Evolutionary conservation across 2,797 vertebrate genomes (phyloP).

Genomic region (Alcedo quadribrachys): DNA sequence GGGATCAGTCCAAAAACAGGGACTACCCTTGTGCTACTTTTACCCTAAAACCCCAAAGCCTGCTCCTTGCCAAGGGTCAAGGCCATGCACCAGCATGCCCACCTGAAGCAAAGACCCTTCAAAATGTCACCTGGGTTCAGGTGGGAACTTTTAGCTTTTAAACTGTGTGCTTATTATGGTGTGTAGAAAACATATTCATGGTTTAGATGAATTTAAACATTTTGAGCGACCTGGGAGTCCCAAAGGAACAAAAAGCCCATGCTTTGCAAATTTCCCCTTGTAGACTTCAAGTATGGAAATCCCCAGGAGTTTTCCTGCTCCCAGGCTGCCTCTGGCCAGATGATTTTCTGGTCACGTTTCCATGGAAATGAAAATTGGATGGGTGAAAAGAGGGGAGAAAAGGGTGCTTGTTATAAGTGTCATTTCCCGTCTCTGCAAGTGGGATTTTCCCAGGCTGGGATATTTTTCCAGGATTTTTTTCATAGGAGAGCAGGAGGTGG

Average conservation of each 20-base stretch:
- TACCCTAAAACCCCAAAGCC: not conserved
- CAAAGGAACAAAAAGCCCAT: not conserved
- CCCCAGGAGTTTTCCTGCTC: not conserved
- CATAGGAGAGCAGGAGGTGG: not conserved
- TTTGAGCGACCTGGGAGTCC: not conserved
- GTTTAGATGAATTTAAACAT: conserved; percentile 13
- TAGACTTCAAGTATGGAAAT: conserved; percentile 35
- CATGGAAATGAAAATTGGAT: conserved; percentile 35
- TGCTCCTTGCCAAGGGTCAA: not conserved
- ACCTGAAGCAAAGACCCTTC: not conserved
- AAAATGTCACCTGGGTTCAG: not conserved
- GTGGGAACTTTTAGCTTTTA: not conserved
- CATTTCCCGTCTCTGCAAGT: not conserved
- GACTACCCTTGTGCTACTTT: not conserved
- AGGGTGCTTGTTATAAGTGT: not conserved
- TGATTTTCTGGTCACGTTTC: not conserved
- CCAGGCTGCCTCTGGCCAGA: not conserved
- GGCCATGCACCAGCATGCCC: not conserved
- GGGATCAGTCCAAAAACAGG: not conserved
- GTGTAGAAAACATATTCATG: not conserved
- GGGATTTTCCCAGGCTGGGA: not conserved
- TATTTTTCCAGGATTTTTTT: not conserved
- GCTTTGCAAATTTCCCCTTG: conserved; percentile 51
- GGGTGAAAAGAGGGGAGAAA: not conserved
- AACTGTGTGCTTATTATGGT: not conserved